Percentiles rank a stretch among this genome's conserved stretches.
phyloP scores from a whole-genome alignment of 92 coral and sea anemone species.

The Pocillopora grandis region DNA sequence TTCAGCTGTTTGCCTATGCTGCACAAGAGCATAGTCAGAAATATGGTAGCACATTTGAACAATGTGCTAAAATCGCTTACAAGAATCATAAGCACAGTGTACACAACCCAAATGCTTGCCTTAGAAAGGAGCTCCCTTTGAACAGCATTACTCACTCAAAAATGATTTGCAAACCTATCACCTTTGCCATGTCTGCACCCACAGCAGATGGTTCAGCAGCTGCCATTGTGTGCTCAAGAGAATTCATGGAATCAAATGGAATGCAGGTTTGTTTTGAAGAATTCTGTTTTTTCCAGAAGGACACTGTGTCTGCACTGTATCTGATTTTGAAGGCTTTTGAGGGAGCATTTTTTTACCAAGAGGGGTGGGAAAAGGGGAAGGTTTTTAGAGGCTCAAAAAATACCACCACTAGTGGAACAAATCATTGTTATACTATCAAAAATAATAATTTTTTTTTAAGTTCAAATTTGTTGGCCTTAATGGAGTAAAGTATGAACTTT shows the following conservation, averaged over 20 bases:
- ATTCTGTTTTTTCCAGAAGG: no score
- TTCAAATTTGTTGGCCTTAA: no score
- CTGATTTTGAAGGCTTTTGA: no score
- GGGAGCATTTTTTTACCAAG: no score
- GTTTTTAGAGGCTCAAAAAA: no score
- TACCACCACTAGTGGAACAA: no score
- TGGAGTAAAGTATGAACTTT: no score
- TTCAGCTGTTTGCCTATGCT: constrained; percentile 81
- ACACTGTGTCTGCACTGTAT: no score
- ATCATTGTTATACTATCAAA: no score
- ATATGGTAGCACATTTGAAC: constrained; percentile 74
- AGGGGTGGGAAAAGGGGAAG: no score
- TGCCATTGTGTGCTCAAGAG: constrained; percentile 77
- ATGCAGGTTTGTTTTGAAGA: constrained; percentile 54
- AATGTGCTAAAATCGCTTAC: constrained; percentile 73
- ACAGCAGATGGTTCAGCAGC: constrained; percentile 92
- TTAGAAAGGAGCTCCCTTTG: constrained; percentile 66
- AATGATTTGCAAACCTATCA: constrained; percentile 69
- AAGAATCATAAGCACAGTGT: constrained; percentile 80
- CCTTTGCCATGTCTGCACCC: constrained; percentile 80
- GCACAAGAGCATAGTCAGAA: constrained; percentile 78
- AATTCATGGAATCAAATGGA: constrained; percentile 68
- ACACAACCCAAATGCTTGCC: constrained; percentile 73
- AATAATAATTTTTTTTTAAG: no score
- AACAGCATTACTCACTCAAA: constrained; percentile 50